These are phyloP conservation scores for Macrobrachium rosenbergii DNA, from an alignment of 1,140 invertebrate genomes.

Conservation along the genomic window DNA sequence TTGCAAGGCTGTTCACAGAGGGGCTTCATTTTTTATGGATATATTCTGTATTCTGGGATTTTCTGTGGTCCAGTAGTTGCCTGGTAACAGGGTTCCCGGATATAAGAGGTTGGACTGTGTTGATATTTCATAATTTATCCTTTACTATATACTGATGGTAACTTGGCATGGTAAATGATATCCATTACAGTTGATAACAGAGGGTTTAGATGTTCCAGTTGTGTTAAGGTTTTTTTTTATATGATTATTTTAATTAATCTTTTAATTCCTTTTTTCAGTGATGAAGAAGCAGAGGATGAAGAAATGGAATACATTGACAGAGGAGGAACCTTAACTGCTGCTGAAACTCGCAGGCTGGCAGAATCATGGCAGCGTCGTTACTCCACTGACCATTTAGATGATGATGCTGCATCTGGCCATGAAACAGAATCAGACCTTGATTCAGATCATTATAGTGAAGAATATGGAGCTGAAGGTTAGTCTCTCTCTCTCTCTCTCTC, in stretches of 20 bases:
- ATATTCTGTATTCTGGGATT: no score
- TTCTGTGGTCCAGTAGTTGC: no score
- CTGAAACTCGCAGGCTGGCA: conserved; percentile 77
- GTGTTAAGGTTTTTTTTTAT: no score
- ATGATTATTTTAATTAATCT: conserved; percentile 26
- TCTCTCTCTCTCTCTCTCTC: conserved; percentile 17
- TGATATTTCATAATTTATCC: no score
- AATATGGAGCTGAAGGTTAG: conserved; percentile 78
- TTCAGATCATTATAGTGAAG: conserved; percentile 75
- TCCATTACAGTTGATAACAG: no score
- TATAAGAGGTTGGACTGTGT: no score
- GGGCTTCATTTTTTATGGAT: no score
- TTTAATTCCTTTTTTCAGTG: conserved; percentile 69
- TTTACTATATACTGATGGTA: no score
- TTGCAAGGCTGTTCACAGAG: no score
- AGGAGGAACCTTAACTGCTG: conserved; percentile 74
- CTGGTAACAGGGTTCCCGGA: no score
- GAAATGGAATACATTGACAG: conserved; percentile 51
- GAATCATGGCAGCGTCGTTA: conserved; percentile 77
- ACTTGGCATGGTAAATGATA: no score
- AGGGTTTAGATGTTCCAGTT: no score
- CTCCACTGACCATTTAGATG: conserved; percentile 72
- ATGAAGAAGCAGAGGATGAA: conserved; percentile 67
- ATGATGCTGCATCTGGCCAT: conserved; percentile 68
- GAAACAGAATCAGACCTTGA: conserved; percentile 74